Base-by-base conservation (phyloP, 1,140 invertebrate species). In the Drosophila saltans region DNA sequence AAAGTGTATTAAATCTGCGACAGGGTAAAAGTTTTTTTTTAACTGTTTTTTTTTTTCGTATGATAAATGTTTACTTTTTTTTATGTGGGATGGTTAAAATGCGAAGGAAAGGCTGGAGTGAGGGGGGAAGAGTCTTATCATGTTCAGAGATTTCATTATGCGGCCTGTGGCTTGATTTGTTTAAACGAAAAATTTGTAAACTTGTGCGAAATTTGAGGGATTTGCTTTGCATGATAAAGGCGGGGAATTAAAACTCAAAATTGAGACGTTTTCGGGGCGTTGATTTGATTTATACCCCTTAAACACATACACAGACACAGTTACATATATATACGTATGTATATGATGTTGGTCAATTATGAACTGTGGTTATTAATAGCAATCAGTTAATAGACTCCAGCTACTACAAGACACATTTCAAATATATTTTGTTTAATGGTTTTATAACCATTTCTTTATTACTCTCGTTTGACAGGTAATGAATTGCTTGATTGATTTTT, bases 241-340 rank as follows among this genome's bases (percentile, higher is more conserved):
- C 28, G 39, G 36, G 26, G 59, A 21, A 64, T 26, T 7, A 52
- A 52, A 52, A 52, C 16, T 52, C 16, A 21, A 41, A 61, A 65
- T 78, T 75, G 76, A 78, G 72, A 56, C 28, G 68, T 75, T 64
- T 39, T 52, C 6, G 61, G 60, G 66, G 75, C 71, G 75, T 74
- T 74, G 76, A 75, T 78, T 75, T 78, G 63, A 78, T 78, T 67
- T 78, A 78, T 75, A 28, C 28, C 26, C n/a, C 16, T 21, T 36
- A 39, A 36, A 39, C 8, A 16, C 11, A 36, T 36, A 36, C 16
- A 58, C 4, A 56, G 10, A 45, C 3, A 26, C 24, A 24, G 1
- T 16, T 36, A 11, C 1, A 11, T 59, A 16, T 9, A 21, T 39
- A 2, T 59, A 21, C 24, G 2, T 36, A 59, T 40, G 6, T 58